Evolutionary conservation across 2,888 invertebrate species (phyloP), one percentile per base, ranked within the genome.

Genomic region (Tenthredo notha): DNA sequence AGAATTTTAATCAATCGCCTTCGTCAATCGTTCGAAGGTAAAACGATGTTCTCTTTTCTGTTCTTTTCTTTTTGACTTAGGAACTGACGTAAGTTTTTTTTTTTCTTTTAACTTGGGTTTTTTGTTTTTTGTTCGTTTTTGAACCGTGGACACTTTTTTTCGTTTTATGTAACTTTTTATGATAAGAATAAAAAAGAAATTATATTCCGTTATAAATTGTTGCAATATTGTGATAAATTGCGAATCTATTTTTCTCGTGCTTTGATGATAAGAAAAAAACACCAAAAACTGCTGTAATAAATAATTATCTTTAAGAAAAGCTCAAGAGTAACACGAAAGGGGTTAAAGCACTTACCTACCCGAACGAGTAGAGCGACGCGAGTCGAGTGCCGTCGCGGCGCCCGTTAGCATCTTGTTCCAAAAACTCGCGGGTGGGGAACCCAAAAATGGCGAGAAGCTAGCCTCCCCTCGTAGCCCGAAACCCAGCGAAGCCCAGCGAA

Each of bases 321-420:
- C 67, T 47, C 4, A 50, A 47, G 50, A 83, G 37, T 40, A 70
- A 67, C 65, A 83, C 83, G 47, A 83, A 65, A 70, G 83, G 83
- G 83, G 65, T 65, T 80, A n/a, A 83, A 83, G 83, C 90, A 93
- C 93, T 93, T 93, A 93, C 93, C 92, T 93, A 93, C 92, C 92
- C 91, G 93, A 93, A 91, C 93, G 92, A 92, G 91, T 90, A 89
- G 92, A 92, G 91, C 91, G 91, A 92, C 93, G 92, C 92, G 91
- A 91, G 92, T 91, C 92, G 92, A 93, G 92, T 93, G 92, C 90
- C 89, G 88, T 87, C 86, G 85, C 86, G 87, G 86, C 85, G 87
- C 86, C 70, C 82, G 85, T 88, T 86, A 86, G 88, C 85, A 87
- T 87, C 86, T 87, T 85, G 86, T 87, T 87, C 87, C 86, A 84